Evolutionary conservation across 1,140 invertebrate genomes (phyloP), one percentile per base, ranked within the genome.

Genomic region (Neodiprion virginianus): DNA sequence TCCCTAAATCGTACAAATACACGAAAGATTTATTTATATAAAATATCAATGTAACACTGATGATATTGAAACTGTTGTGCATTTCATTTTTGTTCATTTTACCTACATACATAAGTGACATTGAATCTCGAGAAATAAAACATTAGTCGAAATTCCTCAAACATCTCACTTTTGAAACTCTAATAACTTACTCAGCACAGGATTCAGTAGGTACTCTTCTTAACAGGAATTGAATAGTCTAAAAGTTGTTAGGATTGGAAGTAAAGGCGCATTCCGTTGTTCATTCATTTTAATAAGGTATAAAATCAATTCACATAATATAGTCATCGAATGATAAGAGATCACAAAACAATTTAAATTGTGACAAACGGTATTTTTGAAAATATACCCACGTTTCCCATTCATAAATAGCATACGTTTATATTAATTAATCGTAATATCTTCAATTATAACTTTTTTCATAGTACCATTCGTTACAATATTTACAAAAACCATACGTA

Each of bases 11-110:
- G 21, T 82, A 85, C 81, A 86, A 86, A 85, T 86, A 85, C 85
- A 85, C 83, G 81, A 86, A 86, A 86, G 84, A 85, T 86, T 85
- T 85, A 86, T 86, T 85, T 86, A 86, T 83, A 86, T 86, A 85
- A 83, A 85, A 85, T 82, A 85, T 85, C 81, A 85, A 85, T 84
- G 84, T 83, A 82, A 84, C 82, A 83, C 82, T 82, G 82, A 81
- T 85, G 84, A 83, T 84, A 83, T 83, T 81, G 81, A 80, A 86
- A 85, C 79, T 82, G 81, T 77, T 84, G 84, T 80, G 79, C 81
- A 79, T 79, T 81, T 77, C 74, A 77, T 72, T 74, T 76, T 78
- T 75, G 8, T 74, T 72, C 74, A 61, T 76, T 73, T 76, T 76
- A 71, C 75, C 75, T 72, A 76, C 79, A 80, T 72, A 76, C 79